phyloP scores from a whole-genome alignment of 1,140 invertebrate genomes.

The Battus philenor region DNA sequence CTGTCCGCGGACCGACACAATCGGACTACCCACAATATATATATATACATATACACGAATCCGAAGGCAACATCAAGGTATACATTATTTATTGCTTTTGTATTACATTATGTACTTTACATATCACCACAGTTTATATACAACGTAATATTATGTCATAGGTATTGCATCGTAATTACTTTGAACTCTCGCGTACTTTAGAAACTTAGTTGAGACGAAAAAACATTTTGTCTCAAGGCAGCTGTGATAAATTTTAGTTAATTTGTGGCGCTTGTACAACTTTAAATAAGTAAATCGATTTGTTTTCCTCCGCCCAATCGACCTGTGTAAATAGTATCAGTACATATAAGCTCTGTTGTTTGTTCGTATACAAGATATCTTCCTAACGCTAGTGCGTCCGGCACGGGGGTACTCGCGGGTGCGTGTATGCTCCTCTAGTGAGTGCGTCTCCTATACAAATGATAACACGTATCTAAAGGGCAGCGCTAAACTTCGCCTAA shows the following conservation, averaged over 20 bases:
- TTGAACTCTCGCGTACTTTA: conserved; percentile 50
- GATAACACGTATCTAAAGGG: conserved; percentile 58
- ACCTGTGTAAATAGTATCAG: conserved; percentile 48
- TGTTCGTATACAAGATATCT: conserved; percentile 71
- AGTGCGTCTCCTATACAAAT: conserved; percentile 62
- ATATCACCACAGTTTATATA: conserved; percentile 71
- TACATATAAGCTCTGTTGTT: conserved; percentile 70
- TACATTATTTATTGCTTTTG: conserved; percentile 76
- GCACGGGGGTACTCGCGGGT: conserved; percentile 42
- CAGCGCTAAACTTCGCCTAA: conserved; percentile 63
- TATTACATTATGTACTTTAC: conserved; percentile 68
- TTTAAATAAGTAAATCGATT: neutral
- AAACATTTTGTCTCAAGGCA: conserved; percentile 60
- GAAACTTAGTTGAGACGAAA: conserved; percentile 36
- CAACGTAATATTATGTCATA: conserved; percentile 42
- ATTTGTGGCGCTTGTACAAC: neutral
- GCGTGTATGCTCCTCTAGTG: conserved; percentile 55
- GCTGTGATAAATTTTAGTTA: conserved; percentile 18
- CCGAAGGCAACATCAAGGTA: conserved; percentile 73
- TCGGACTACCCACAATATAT: conserved; percentile 48
- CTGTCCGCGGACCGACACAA: conserved; percentile 44
- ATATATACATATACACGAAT: conserved; percentile 60
- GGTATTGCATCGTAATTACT: conserved; percentile 35
- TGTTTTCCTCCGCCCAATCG: conserved; percentile 37
- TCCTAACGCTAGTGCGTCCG: conserved; percentile 46